These are phyloP conservation scores for Lepetodrilus schrolli DNA, from an alignment of 2,888 invertebrate species.

Conservation along the genomic window DNA sequence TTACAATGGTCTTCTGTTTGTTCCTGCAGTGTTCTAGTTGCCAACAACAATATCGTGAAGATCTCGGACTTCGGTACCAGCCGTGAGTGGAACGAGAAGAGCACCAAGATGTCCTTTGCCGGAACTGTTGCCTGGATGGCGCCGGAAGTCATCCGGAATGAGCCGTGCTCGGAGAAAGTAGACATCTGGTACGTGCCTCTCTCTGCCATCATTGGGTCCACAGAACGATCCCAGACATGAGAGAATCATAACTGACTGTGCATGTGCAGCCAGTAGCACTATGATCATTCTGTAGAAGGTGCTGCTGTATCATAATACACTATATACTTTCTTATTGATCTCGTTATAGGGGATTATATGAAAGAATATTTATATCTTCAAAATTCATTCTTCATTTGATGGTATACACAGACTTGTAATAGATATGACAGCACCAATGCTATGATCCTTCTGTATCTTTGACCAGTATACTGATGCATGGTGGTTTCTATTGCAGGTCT, in stretches of 20 bases:
- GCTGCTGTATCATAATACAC: too few species aligned
- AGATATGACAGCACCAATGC: neutral
- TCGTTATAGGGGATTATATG: too few species aligned
- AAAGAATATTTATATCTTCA: too few species aligned
- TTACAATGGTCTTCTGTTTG: too few species aligned
- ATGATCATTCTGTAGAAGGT: too few species aligned
- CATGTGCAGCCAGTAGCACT: too few species aligned
- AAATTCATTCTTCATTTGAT: too few species aligned
- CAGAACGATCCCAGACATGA: too few species aligned
- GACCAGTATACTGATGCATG: neutral
- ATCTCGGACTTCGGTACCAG: conserved; percentile 99
- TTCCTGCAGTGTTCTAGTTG: conserved; percentile 76
- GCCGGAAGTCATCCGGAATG: conserved; percentile 96
- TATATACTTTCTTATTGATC: too few species aligned
- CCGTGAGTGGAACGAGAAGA: conserved; percentile 91
- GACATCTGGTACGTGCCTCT: conserved; percentile 94
- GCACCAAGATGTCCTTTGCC: conserved; percentile 97
- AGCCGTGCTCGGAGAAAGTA: conserved; percentile 97
- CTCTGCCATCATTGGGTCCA: too few species aligned
- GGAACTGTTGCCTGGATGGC: conserved; percentile 99
- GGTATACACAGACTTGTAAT: neutral
- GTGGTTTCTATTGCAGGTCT: conserved; percentile 79
- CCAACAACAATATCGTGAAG: conserved; percentile 81
- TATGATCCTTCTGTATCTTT: neutral
- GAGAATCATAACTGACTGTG: too few species aligned